Evolutionary conservation across 2,113 vertebrate species (phyloP), one percentile per base, ranked within the genome.

Genomic region (Nibea albiflora): DNA sequence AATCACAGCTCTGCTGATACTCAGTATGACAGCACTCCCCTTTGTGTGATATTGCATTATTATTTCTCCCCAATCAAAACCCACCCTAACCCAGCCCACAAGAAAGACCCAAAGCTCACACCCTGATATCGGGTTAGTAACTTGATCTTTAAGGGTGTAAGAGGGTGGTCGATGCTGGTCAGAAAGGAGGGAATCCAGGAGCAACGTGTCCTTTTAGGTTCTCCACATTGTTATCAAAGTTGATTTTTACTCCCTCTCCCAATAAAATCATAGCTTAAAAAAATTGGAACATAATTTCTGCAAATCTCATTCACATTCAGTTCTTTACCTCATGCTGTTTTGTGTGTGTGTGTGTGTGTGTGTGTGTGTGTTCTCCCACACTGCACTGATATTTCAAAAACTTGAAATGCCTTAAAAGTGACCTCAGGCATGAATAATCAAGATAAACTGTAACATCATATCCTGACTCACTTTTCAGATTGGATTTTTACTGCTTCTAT

Each of bases 361-460:
- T 26, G 24, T 26, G 24, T 26, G 24, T 26, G 24, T 60, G 24
- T 16, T 31, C 14, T 1, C 26, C 57, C 22, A 22, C 8, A 17
- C 28, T 28, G 42, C 54, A 15, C 17, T 60, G 53, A 28, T 60
- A 16, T 73, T 73, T n/a, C 44, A 22, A 35, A 50, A 61, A 62
- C 5, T 0, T 14, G 17, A 11, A 3, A 6, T 4, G 50, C 42
- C 22, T 54, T 19, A n/a, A 28, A 71, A 63, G 46, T 22, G 35
- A 22, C 67, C 22, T 35, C 77, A 39, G 68, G 68, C 61, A 5
- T 80, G 20, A 20, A 57, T 49, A 50, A 65, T 47, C n/a, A 24
- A 57, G 26, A 54, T 22, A 5, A 52, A 49, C 22, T 47, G 20
- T 58, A 64, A 66, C 8, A 58, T 10, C 24, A 47, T 26, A 46